Evolutionary conservation across 2,113 vertebrate species (phyloP).

Genomic region (Sorex fumeus): DNA sequence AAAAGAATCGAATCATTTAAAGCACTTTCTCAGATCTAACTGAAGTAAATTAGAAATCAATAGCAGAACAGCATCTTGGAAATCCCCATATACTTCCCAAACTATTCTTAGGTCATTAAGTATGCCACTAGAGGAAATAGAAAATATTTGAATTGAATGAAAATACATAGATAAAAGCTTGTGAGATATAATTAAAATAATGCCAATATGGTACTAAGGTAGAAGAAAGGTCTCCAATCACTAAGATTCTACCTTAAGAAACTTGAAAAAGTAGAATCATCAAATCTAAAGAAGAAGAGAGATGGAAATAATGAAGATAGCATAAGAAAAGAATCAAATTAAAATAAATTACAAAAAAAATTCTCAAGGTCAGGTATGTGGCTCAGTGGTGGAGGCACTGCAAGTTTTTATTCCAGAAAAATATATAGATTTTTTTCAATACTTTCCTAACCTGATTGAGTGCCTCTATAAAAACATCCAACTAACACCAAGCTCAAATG

Average conservation of each 20-base stretch:
- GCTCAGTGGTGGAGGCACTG: too few species aligned
- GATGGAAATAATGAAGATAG: not conserved
- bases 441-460: not conserved
- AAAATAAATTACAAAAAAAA: not conserved
- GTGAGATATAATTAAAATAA: not conserved
- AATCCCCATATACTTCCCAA: not conserved
- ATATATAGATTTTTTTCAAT: too few species aligned
- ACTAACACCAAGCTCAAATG: not conserved
- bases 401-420: not conserved
- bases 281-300: constrained; percentile 15
- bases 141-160: constrained; percentile 32
- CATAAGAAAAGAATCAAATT: constrained; percentile 1
- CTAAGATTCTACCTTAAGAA: constrained; percentile 10
- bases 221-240: constrained; percentile 4
- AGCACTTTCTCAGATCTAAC: not conserved
- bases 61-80: constrained; percentile 1
- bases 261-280: not conserved
- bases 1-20: constrained; percentile 27
- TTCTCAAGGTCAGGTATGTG: not conserved
- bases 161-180: constrained; percentile 4
- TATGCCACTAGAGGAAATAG: not conserved
- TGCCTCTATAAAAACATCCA: not conserved
- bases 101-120: not conserved
- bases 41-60: constrained; percentile 33
- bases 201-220: not conserved